phyloP scores from a whole-genome alignment of 2,113 vertebrate genomes.

The Hippopotamus amphibius region DNA sequence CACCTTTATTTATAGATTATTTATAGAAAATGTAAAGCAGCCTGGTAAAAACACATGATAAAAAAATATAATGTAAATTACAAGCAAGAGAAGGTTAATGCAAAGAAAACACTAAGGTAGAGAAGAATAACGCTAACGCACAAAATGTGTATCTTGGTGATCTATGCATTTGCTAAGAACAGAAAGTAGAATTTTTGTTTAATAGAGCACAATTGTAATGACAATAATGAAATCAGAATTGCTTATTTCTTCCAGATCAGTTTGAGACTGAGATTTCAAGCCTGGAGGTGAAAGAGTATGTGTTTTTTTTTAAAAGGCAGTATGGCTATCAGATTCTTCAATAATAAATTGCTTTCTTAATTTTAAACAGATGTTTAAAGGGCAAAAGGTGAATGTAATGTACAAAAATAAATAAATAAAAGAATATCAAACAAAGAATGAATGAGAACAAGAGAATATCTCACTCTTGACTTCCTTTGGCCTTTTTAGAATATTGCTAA shows the following conservation, averaged over 20 bases:
- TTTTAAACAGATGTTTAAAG: conserved; percentile 53
- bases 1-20: neutral
- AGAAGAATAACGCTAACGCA: neutral
- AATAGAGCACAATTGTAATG: neutral
- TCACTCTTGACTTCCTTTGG: neutral
- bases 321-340: neutral
- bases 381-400: neutral
- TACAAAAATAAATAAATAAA: neutral
- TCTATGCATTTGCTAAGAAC: neutral
- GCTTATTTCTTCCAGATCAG: neutral
- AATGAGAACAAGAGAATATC: neutral
- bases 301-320: neutral
- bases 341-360: neutral
- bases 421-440: neutral
- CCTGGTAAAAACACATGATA: neutral
- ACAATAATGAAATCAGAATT: neutral
- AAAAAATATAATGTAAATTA: neutral
- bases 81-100: neutral
- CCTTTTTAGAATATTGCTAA: conserved; percentile 41
- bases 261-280: neutral
- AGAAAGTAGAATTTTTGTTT: neutral
- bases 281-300: neutral
- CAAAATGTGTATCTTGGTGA: neutral
- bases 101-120: neutral
- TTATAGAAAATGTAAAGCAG: neutral